These are phyloP conservation scores for Gallinago undulata DNA, from an alignment of 2,113 vertebrate species.

Conservation along the genomic window DNA sequence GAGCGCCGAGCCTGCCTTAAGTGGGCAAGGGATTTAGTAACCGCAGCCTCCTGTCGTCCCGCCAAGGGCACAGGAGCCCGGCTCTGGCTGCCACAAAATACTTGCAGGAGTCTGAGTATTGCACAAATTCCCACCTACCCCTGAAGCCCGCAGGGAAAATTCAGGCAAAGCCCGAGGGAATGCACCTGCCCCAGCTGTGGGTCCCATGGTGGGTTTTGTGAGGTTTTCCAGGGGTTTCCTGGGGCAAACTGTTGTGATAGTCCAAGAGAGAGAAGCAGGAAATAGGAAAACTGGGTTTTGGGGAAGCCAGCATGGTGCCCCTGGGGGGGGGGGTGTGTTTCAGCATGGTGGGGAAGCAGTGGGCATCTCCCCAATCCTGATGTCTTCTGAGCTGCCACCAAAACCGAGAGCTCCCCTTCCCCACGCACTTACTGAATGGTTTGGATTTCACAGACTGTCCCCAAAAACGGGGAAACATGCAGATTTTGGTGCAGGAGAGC, in stretches of 20 bases:
- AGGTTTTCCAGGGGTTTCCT: not conserved
- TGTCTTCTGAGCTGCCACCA: not conserved
- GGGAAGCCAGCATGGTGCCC: accelerated
- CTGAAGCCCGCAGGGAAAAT: not conserved
- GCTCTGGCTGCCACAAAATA: not conserved
- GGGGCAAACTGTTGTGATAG: not conserved
- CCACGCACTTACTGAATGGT: not conserved
- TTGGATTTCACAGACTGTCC: not conserved
- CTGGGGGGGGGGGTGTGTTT: accelerated
- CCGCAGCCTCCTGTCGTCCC: not conserved
- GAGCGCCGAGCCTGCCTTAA: slow-evolving; percentile 47
- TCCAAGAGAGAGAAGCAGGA: not conserved
- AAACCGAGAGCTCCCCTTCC: not conserved
- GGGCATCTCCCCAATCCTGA: accelerated
- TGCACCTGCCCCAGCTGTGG: not conserved
- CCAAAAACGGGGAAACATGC: not conserved
- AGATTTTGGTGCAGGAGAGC: not conserved
- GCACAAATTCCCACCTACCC: not conserved
- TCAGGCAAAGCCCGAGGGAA: accelerated
- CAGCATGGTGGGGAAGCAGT: not conserved
- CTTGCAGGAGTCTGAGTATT: not conserved
- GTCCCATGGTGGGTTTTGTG: accelerated
- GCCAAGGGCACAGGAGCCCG: not conserved
- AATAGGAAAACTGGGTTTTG: not conserved
- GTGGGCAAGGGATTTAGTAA: slow-evolving; percentile 59